Percentiles rank a stretch among this genome's conserved stretches.
Conservation (phyloP, 1,140 invertebrate species). For the Platorchestia sp. region DNA sequence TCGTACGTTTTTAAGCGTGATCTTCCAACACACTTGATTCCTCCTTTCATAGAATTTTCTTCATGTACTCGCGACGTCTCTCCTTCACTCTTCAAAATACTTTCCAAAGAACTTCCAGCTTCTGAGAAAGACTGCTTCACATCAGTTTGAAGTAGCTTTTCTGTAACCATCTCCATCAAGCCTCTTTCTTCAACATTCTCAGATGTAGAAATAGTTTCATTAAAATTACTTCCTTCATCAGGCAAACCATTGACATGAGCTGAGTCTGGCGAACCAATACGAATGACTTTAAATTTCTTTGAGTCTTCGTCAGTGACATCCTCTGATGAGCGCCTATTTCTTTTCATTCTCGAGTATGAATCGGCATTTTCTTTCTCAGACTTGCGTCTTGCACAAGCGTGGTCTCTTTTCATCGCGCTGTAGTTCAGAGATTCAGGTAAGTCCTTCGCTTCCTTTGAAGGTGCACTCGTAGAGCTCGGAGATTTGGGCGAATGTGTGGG, state of each 20-base stretch:
- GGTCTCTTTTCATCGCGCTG: background rate
- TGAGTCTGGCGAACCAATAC: background rate
- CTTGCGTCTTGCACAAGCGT: background rate
- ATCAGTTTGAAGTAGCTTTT: slow-evolving; percentile 20
- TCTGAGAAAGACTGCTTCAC: background rate
- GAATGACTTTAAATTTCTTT: slow-evolving; percentile 7
- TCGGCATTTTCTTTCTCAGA: background rate
- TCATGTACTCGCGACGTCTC: background rate
- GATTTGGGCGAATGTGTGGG: background rate
- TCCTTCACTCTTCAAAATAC: background rate
- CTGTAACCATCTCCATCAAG: background rate
- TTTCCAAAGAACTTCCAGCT: background rate
- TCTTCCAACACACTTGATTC: background rate
- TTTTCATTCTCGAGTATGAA: background rate
- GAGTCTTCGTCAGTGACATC: background rate
- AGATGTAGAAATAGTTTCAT: background rate
- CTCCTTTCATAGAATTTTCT: background rate
- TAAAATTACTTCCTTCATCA: background rate
- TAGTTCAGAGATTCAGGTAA: background rate
- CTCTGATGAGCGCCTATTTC: background rate
- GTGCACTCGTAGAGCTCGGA: background rate
- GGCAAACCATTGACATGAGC: background rate
- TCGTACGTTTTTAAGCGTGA: background rate
- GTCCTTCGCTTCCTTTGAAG: background rate
- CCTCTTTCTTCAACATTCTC: background rate